Conservation (phyloP, 2,888 invertebrate species). For the Quadroppia sp. region DNA sequence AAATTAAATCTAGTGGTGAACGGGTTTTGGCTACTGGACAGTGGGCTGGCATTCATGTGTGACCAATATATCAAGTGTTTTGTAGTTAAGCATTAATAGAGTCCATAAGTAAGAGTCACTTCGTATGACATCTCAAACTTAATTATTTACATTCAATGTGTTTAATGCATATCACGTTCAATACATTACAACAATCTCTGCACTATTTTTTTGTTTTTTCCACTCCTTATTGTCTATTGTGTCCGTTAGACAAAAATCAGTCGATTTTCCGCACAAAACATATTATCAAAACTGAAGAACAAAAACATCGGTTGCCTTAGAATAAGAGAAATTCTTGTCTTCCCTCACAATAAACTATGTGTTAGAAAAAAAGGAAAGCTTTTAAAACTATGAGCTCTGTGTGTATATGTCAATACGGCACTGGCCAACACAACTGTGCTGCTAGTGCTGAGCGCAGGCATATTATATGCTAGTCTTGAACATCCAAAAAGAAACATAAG, state of each 20-base stretch:
- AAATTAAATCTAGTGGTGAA: constrained; percentile 4
- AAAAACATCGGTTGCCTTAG: background rate
- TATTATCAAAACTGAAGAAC: background rate
- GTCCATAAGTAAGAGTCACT: constrained; percentile 21
- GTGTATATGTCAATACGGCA: constrained; percentile 3
- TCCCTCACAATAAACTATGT: constrained; percentile 7
- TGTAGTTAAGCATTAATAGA: background rate
- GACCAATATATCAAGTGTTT: too few relatives aligned
- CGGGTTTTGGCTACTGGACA: background rate
- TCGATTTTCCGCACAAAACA: background rate
- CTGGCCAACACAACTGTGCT: background rate
- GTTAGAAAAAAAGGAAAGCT: background rate
- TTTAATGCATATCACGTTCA: constrained; percentile 26
- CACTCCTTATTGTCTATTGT: background rate
- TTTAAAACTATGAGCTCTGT: constrained; percentile 14
- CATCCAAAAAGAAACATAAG: constrained; percentile 1
- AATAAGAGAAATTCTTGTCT: background rate
- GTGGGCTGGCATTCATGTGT: background rate
- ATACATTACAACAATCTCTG: constrained; percentile 31
- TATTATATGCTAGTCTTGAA: too few relatives aligned
- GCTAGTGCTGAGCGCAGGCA: background rate
- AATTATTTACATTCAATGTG: constrained; percentile 31
- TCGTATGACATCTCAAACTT: constrained; percentile 30
- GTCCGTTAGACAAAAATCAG: constrained; percentile 20
- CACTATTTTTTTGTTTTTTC: constrained; percentile 8